Base-by-base conservation (phyloP, 2,888 invertebrate species). In the Melanotus villosus region DNA sequence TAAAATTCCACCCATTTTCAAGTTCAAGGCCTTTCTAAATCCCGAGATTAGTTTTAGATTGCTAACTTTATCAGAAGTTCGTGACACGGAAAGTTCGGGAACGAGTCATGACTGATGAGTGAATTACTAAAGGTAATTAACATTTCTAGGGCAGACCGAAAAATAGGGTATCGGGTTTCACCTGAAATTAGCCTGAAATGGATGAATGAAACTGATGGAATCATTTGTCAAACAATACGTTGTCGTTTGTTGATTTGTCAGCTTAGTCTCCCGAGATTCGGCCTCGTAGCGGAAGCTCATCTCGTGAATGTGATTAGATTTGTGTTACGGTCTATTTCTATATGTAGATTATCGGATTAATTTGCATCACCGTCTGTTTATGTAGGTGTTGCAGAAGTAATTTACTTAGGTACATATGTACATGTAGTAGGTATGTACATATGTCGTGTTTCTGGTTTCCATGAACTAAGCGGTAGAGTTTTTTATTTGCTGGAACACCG, bases 341-440 rank as follows among this genome's bases (percentile, higher is more conserved):
- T 63, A 41, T 63, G 52, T 50, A 63, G 63, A 63, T 63, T 63
- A 67, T 67, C 21, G 47, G 45, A 43, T 67, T 67, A 67, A 67
- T 67, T 60, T 54, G 54, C 60, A 66, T 54, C 54, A 41, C 32
- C 47, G 14, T 16, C 10, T 64, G 64, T 56, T 56, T 38, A 32
- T 45, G 36, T 12, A 38, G 41, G 19, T 32, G 30, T 9, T 32
- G 32, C 16, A 52, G 52, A 26, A 6, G 32, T 30, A 47, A 47
- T 47, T 47, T 47, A 21, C 23, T 19, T 47, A 47, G 47, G 47
- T 47, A 47, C 18, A 18, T 18, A 7, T 18, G 14, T n/a, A 7
- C 14, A 16, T 19, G 41, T 9, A 19, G n/a, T n/a, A n/a, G n/a
- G n/a, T n/a, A n/a, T n/a, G n/a, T n/a, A n/a, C n/a, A n/a, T n/a